Base-by-base conservation (phyloP, 2,113 vertebrate species). In the Mixornis gularis region DNA sequence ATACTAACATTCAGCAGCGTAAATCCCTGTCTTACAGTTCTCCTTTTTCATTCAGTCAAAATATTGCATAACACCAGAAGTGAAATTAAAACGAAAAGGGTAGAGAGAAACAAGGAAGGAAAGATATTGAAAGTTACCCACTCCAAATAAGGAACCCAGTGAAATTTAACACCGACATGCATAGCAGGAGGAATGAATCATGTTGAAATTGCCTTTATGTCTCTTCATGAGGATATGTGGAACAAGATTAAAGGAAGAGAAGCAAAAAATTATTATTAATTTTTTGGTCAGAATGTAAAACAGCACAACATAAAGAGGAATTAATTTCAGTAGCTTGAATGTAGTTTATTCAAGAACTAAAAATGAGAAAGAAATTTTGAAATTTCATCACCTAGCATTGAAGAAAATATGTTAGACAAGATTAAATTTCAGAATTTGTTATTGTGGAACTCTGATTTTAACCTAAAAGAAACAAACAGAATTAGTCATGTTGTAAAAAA, bases 81-180 rank as follows among this genome's bases (percentile, higher is more conserved):
- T 9, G 1, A 63, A 85, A 22, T 74, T 46, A 38, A 30, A 93
- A 58, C 8, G 0, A 44, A 12, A 84, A 36, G 2, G 1, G 12
- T 32, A 63, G 30, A 62, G 7, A 26, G 26, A 65, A 85, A 74
- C 22, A 59, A 15, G 12, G 41, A 79, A 87, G 46, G 38, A 74
- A 84, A 81, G 6, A 1, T 55, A 4, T 2, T 1, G 0, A 66
- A 44, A 34, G 6, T 24, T 53, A 27, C 9, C 4, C 63, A 36
- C 15, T 66, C 22, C 27, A 62, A 12, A 32, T 53, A 85, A 85
- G 34, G 12, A 81, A 38, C 20, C 9, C 20, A 38, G 46, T 2
- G 3, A 66, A 81, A 62, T 24, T 43, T 27, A 78, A 12, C 6
- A 41, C 22, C 29, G 52, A 2, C 15, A 41, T 34, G 8, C 13